Percentiles rank a stretch among this genome's conserved stretches.
phyloP scores from a whole-genome alignment of 2,113 vertebrate species.

The Pteruthius melanotis region DNA sequence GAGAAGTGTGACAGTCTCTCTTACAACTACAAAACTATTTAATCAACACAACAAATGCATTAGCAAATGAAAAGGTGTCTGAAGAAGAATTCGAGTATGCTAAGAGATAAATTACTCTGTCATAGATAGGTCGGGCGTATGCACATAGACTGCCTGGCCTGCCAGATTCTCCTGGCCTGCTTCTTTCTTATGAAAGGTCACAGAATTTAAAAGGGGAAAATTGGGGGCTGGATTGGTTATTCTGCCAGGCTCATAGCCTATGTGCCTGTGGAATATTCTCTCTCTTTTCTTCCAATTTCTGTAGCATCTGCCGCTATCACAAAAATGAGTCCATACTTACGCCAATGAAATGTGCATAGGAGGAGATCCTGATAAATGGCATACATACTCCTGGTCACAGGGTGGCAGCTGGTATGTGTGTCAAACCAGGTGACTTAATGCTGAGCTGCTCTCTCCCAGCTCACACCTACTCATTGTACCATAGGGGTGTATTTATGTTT shows the following conservation, averaged over 20 bases:
- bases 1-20: background rate
- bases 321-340: background rate
- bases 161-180: background rate
- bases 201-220: background rate
- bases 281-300: background rate
- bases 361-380: background rate
- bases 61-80: slow-evolving; percentile 6
- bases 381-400: background rate
- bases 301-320: background rate
- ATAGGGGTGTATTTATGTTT: background rate
- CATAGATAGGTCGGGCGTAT: background rate
- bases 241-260: background rate
- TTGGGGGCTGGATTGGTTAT: background rate
- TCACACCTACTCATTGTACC: background rate
- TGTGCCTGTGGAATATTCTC: background rate
- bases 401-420: background rate
- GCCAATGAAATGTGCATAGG: background rate
- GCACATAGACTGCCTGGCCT: background rate
- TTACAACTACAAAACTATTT: background rate
- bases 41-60: background rate
- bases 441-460: background rate
- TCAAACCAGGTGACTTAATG: background rate
- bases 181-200: background rate
- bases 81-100: background rate
- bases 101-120: background rate